Conservation (phyloP, 2,888 invertebrate genomes). For the Eutolmus rufibarbis region DNA sequence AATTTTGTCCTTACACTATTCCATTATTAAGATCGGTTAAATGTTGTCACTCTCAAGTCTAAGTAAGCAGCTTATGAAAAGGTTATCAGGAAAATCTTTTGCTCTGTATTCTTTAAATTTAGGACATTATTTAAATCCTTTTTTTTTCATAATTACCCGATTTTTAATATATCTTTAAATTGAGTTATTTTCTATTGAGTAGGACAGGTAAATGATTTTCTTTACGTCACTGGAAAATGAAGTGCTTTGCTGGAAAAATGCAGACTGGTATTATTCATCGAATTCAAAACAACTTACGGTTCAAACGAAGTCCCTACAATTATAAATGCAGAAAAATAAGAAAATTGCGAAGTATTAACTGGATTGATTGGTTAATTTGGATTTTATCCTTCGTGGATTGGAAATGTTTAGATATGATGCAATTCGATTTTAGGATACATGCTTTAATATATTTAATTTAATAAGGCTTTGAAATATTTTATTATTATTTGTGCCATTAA, state of each 20-base stretch:
- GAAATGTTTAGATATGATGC: neutral
- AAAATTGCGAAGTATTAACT: neutral
- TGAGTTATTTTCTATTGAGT: neutral
- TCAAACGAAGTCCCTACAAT: neutral
- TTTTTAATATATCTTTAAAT: neutral
- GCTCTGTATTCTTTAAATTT: neutral
- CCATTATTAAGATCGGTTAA: neutral
- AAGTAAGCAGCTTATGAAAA: neutral
- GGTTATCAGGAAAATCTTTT: neutral
- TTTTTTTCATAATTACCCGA: neutral
- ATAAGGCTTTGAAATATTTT: neutral
- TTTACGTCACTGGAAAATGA: neutral
- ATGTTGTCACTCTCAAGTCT: neutral
- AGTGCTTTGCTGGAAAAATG: neutral
- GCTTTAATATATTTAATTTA: neutral
- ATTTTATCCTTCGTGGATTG: neutral
- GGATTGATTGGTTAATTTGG: neutral
- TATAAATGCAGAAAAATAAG: neutral
- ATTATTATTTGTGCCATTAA: neutral
- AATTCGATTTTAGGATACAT: neutral
- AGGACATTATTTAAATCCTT: neutral
- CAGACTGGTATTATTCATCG: neutral
- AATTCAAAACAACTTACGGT: neutral
- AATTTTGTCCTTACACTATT: neutral
- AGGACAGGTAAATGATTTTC: neutral